phyloP scores from a whole-genome alignment of 92 coral and sea anemone species.

The Hydrozoanthus gracilis region DNA sequence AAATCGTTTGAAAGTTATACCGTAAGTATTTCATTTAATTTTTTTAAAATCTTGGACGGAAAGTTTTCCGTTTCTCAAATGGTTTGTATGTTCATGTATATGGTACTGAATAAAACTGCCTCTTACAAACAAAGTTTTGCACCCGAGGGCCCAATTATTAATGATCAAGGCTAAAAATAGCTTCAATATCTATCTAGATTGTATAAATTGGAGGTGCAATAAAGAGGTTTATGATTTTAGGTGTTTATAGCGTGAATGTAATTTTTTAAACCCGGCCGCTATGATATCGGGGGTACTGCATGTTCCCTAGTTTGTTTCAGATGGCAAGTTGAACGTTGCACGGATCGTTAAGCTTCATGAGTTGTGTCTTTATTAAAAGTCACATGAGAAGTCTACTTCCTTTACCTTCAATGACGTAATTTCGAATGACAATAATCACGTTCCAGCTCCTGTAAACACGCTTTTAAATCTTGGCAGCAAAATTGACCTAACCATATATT shows the following conservation, averaged over 20 bases:
- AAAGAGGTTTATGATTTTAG: background rate
- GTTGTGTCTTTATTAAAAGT: background rate
- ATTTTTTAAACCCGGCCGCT: background rate
- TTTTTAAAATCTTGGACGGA: background rate
- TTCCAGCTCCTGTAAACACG: background rate
- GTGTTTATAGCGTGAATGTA: background rate
- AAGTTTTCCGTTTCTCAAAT: conserved; percentile 10
- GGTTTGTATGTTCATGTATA: conserved; percentile 10
- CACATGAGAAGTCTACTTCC: background rate
- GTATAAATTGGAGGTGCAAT: too few relatives aligned
- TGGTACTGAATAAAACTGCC: background rate
- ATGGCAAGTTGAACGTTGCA: too few relatives aligned
- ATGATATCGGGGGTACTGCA: background rate
- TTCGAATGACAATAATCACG: background rate
- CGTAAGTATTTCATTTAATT: conserved; percentile 52
- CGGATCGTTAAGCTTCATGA: too few relatives aligned
- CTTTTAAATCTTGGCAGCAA: background rate
- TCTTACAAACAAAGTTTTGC: background rate
- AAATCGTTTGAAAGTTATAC: conserved; percentile 63
- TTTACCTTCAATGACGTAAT: background rate
- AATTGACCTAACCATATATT: background rate
- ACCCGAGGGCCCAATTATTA: background rate
- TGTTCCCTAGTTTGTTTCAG: background rate
- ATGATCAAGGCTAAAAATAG: background rate
- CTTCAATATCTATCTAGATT: background rate